Percentiles rank a stretch among this genome's conserved stretches.
Conservation (phyloP, 1,140 invertebrate genomes). For the Plodia interpunctella region DNA sequence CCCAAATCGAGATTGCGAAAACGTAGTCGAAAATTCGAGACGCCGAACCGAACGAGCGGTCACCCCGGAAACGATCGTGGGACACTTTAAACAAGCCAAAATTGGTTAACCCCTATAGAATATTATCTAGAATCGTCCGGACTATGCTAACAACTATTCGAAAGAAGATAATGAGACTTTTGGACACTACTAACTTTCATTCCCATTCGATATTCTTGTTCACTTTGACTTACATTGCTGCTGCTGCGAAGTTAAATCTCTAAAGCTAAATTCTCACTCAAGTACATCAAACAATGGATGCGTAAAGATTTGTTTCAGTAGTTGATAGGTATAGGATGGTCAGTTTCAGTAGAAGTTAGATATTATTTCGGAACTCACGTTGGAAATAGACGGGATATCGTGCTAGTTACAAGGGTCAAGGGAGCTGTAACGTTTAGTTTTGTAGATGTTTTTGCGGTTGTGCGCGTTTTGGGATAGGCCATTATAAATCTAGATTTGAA, state of each 20-base stretch:
- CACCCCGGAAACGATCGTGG: background rate
- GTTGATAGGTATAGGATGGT: background rate
- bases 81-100: slow-evolving; percentile 15
- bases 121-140: slow-evolving; percentile 16
- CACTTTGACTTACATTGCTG: background rate
- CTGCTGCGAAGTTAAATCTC: background rate
- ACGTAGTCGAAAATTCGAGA: background rate
- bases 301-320: background rate
- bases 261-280: background rate
- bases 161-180: slow-evolving; percentile 13
- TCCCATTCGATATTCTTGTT: background rate
- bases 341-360: slow-evolving; percentile 17
- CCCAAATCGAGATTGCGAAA: too few species aligned
- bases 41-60: background rate
- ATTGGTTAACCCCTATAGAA: slow-evolving; percentile 13
- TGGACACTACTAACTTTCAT: slow-evolving; percentile 9
- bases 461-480: background rate
- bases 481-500: too few species aligned
- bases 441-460: background rate
- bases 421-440: slow-evolving; percentile 19
- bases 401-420: slow-evolving; percentile 23
- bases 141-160: slow-evolving; percentile 15
- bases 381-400: slow-evolving; percentile 15
- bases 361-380: slow-evolving; percentile 23
- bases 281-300: slow-evolving; percentile 23